Evolutionary conservation across 2,797 vertebrate genomes (phyloP).

Genomic region (Stomatorhinus walkeri): DNA sequence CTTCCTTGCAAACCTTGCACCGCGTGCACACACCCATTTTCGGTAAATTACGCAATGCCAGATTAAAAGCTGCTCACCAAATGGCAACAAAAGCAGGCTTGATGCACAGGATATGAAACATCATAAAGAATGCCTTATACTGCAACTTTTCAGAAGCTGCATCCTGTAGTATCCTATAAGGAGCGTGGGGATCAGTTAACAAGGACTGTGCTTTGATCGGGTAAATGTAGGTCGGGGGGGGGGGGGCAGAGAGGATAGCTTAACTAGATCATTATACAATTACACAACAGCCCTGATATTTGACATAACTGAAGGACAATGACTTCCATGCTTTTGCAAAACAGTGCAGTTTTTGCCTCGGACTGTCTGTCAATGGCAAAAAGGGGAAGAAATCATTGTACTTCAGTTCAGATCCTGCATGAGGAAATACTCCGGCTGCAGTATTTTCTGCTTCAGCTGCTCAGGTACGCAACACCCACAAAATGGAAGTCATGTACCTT

Average conservation of each 20-base stretch:
- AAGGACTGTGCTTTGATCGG: background rate
- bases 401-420: background rate
- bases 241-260: background rate
- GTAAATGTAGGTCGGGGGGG: background rate
- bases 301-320: background rate
- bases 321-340: background rate
- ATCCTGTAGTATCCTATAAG: background rate
- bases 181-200: background rate
- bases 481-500: background rate
- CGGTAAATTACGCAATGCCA: background rate
- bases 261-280: background rate
- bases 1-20: background rate
- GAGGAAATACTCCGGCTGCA: background rate
- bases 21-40: background rate
- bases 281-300: background rate
- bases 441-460: background rate
- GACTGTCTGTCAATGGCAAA: background rate
- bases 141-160: background rate
- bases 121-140: background rate
- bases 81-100: background rate
- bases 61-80: background rate
- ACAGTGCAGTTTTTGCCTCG: background rate
- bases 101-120: constrained; percentile 1
- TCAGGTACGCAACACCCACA: background rate
- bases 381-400: background rate